A percentile compares a stretch with the other conserved stretches of the same genome.
Conservation (phyloP, 2,797 vertebrate species). For the Spinus pinus region DNA sequence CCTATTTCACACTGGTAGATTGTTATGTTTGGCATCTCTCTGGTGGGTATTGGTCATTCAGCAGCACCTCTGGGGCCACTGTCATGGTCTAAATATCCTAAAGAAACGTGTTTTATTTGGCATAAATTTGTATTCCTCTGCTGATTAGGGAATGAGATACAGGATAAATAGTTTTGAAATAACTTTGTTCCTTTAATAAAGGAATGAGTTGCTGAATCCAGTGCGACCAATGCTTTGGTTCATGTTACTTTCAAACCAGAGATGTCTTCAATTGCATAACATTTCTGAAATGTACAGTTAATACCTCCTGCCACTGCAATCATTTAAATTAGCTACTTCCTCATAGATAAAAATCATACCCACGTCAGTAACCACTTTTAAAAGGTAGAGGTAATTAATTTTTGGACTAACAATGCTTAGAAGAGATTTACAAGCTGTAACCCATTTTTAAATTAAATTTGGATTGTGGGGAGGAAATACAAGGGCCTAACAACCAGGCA, state of each 20-base stretch:
- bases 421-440: not conserved
- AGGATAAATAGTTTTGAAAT: not conserved
- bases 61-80: not conserved
- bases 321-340: constrained; percentile 26
- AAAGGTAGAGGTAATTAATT: constrained; percentile 9
- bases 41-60: not conserved
- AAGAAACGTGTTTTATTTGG: not conserved
- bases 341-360: constrained; percentile 33
- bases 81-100: fast-evolving
- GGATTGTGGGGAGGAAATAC: not conserved
- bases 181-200: not conserved
- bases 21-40: too few species aligned
- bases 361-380: constrained; percentile 8
- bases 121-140: not conserved
- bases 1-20: not conserved
- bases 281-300: constrained; percentile 46
- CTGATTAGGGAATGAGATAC: not conserved
- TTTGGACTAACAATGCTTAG: not conserved
- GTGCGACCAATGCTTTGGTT: not conserved
- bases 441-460: not conserved
- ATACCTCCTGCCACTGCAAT: constrained; percentile 6
- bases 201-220: not conserved
- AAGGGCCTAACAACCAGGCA: not conserved
- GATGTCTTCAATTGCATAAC: not conserved
- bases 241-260: not conserved